phyloP scores from a whole-genome alignment of 2,797 vertebrate genomes.

The Anguilla marmorata region DNA sequence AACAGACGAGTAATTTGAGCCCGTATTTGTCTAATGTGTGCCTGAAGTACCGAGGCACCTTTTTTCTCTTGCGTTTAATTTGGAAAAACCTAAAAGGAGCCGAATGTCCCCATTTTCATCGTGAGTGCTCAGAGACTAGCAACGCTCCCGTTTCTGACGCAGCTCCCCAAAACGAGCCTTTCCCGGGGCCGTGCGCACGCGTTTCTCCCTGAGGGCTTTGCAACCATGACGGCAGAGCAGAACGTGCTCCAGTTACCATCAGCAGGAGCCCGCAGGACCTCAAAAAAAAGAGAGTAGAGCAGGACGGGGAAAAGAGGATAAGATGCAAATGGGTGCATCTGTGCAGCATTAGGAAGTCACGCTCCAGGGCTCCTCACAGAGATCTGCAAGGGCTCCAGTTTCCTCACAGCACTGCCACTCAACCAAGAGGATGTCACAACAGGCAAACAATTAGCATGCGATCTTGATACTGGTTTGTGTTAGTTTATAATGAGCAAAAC shows the following conservation, averaged over 20 bases:
- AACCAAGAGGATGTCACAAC: background rate
- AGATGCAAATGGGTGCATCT: background rate
- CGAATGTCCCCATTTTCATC: background rate
- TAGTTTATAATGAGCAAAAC: background rate
- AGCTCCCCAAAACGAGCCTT: background rate
- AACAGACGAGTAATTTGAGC: background rate
- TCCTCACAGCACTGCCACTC: background rate
- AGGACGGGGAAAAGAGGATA: background rate
- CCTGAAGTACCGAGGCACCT: background rate
- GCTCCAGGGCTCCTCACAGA: background rate
- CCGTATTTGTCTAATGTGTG: background rate
- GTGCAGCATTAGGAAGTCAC: conserved; percentile 1
- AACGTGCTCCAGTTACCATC: background rate
- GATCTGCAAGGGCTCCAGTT: background rate
- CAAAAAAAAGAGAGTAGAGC: background rate
- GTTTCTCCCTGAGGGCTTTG: background rate
- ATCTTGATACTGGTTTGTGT: background rate
- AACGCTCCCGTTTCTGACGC: background rate
- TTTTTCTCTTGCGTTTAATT: background rate
- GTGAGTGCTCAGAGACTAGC: no score
- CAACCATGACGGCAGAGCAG: background rate
- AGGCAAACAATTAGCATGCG: background rate
- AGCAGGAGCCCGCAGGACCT: background rate
- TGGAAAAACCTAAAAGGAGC: background rate
- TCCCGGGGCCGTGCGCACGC: background rate